phyloP scores from a whole-genome alignment of 2,113 vertebrate genomes.

The Ochotona curzoniae region DNA sequence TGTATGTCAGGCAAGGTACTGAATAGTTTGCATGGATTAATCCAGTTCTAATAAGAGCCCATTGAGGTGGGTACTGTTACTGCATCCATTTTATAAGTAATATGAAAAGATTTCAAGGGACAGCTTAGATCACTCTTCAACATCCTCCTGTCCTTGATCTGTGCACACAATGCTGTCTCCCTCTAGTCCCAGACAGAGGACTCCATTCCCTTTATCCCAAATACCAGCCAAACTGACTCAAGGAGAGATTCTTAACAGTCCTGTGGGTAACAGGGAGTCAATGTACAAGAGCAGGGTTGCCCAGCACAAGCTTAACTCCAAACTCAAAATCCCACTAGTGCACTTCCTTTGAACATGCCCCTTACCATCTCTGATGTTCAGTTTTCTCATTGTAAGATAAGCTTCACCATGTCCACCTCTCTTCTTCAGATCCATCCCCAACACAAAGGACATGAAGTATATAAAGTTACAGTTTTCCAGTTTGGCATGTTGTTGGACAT shows the following conservation, averaged over 20 bases:
- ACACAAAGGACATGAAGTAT: neutral
- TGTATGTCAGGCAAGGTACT: neutral
- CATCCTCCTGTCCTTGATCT: neutral
- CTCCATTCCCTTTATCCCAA: neutral
- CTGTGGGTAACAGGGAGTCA: neutral
- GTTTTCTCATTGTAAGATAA: neutral
- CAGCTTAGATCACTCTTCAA: neutral
- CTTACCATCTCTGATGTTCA: neutral
- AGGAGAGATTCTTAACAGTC: neutral
- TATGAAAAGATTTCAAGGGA: neutral
- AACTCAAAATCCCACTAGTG: neutral
- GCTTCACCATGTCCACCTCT: neutral
- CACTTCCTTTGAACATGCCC: neutral
- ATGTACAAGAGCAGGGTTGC: neutral
- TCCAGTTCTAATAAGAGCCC: neutral
- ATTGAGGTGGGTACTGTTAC: neutral
- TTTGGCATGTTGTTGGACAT: neutral
- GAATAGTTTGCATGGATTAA: neutral
- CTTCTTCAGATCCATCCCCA: neutral
- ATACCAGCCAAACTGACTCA: neutral
- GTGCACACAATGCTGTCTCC: neutral
- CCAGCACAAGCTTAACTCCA: neutral
- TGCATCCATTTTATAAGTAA: neutral
- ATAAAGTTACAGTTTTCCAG: neutral
- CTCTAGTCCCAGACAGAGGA: neutral